Percentiles rank a stretch among this genome's conserved stretches.
phyloP scores from a whole-genome alignment of 2,888 invertebrate species.

The Dolichopus griseipennis region DNA sequence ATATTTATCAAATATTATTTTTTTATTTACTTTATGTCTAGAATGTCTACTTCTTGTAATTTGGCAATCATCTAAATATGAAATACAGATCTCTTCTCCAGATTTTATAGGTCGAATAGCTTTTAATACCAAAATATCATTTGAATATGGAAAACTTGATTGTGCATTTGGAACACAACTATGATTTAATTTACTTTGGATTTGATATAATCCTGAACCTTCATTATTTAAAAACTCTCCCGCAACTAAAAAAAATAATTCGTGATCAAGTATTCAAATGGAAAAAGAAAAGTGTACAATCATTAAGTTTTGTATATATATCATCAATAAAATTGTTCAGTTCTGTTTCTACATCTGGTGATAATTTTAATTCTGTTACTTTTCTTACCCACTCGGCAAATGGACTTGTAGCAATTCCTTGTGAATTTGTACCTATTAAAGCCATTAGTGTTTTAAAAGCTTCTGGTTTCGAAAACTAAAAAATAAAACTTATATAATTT shows the following conservation, averaged over 20 bases:
- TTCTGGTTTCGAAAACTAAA: conserved; percentile 62
- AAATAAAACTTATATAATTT: conserved; percentile 16
- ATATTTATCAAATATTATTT: conserved; percentile 4
- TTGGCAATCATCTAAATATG: conserved; percentile 81
- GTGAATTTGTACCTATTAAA: conserved; percentile 80
- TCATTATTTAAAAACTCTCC: conserved; percentile 79
- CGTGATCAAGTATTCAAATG: neutral
- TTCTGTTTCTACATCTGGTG: conserved; percentile 56
- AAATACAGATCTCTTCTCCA: conserved; percentile 83
- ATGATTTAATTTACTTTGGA: conserved; percentile 89
- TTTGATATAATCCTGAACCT: conserved; percentile 76
- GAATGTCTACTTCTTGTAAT: conserved; percentile 74
- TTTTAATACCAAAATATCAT: conserved; percentile 63
- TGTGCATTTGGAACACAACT: conserved; percentile 85
- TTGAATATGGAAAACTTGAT: conserved; percentile 73
- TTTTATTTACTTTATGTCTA: conserved; percentile 60
- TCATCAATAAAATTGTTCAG: conserved; percentile 71
- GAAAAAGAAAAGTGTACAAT: conserved; percentile 48
- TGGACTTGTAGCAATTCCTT: conserved; percentile 88
- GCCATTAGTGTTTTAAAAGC: conserved; percentile 68
- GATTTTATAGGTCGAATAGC: conserved; percentile 62
- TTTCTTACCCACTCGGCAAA: conserved; percentile 80
- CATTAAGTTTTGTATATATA: conserved; percentile 72
- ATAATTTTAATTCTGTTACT: conserved; percentile 57
- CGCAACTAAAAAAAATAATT: conserved; percentile 30